Conservation (phyloP, 2,797 vertebrate genomes). For the Danionella dracula region DNA sequence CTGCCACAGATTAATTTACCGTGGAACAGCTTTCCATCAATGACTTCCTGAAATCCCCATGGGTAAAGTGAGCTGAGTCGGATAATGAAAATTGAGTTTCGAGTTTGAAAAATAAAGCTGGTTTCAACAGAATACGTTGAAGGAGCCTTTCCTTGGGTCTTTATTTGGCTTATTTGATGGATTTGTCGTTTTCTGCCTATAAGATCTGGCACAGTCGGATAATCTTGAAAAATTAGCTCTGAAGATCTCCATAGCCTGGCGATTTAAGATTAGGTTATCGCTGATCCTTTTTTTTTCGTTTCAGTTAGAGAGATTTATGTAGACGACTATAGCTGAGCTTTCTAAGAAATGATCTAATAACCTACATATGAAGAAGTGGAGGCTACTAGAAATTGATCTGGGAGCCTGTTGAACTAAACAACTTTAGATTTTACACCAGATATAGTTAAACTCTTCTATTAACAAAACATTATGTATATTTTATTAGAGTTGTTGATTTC, state of each 20-base stretch:
- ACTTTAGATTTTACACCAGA: too few relatives aligned
- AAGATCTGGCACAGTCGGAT: background rate
- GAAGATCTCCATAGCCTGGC: background rate
- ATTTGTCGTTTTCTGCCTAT: constrained; percentile 14
- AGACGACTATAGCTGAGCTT: too few relatives aligned
- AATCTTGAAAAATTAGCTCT: background rate
- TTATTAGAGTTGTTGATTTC: too few relatives aligned
- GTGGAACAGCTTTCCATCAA: constrained; percentile 9
- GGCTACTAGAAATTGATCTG: too few relatives aligned
- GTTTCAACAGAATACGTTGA: background rate
- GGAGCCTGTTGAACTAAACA: too few relatives aligned
- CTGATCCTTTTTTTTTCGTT: background rate
- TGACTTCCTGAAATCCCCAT: constrained; percentile 14
- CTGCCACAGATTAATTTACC: constrained; percentile 1
- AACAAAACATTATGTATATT: too few relatives aligned
- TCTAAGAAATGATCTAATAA: too few relatives aligned
- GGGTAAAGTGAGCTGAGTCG: background rate
- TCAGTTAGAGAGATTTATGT: background rate
- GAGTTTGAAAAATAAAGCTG: constrained; percentile 4
- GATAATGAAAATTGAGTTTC: constrained; percentile 11
- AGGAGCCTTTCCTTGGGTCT: background rate
- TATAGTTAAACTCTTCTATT: too few relatives aligned
- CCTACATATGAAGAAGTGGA: too few relatives aligned
- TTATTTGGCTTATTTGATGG: background rate
- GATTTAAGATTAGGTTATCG: background rate